These are phyloP conservation scores for Heterodera carotae DNA, from an alignment of 1,140 invertebrate species.

Conservation along the genomic window DNA sequence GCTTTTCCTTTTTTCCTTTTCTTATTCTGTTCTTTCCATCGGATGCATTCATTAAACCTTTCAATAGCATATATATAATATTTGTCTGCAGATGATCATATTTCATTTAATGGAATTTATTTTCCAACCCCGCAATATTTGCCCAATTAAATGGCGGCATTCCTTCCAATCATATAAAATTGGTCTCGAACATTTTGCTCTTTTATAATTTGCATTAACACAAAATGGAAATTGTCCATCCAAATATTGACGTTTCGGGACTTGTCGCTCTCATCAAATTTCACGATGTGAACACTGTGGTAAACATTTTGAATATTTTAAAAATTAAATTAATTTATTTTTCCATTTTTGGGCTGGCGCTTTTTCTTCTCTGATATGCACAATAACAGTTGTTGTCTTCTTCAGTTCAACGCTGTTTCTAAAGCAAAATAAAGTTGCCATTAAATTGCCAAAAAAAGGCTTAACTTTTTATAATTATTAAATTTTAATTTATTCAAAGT, in stretches of 20 bases:
- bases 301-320: slow-evolving; percentile 2
- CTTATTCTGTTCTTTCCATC: too few relatives aligned
- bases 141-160: not conserved
- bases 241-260: not conserved
- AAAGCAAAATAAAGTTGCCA: not conserved
- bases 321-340: not conserved
- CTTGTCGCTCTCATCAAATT: slow-evolving; percentile 23
- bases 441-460: slow-evolving; percentile 39
- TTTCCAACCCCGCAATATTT: not conserved
- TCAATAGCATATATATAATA: too few relatives aligned
- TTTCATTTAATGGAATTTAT: slow-evolving; percentile 1
- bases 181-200: not conserved
- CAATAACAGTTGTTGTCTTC: slow-evolving; percentile 32
- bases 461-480: not conserved
- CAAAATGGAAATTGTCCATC: not conserved
- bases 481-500: slow-evolving; percentile 23
- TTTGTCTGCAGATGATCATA: not conserved
- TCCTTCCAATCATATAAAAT: not conserved
- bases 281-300: slow-evolving; percentile 17
- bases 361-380: slow-evolving; percentile 20
- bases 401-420: slow-evolving; percentile 48
- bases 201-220: not conserved
- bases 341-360: not conserved
- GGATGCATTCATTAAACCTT: too few relatives aligned
- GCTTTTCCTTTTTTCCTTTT: too few relatives aligned